A percentile compares a stretch with the other conserved stretches of the same genome.
Evolutionary conservation across 2,113 vertebrate genomes (phyloP).

Genomic region (Hippocampus barbouri): DNA sequence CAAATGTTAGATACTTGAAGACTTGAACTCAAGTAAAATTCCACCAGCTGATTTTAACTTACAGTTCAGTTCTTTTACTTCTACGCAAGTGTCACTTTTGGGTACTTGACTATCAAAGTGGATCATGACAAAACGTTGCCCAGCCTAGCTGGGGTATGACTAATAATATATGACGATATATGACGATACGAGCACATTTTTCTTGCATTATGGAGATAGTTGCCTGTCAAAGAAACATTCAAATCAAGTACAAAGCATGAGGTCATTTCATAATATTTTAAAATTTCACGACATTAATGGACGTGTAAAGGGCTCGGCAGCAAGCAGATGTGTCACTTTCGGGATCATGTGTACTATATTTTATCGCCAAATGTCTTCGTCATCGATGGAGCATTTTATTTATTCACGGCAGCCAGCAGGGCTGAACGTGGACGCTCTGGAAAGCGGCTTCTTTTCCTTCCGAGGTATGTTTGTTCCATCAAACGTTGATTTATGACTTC

Average conservation of each 20-base stretch:
- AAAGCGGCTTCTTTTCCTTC: conserved; percentile 34
- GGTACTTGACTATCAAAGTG: too few species aligned
- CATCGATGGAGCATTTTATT: conserved; percentile 58
- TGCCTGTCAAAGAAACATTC: background rate
- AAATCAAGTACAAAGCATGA: background rate
- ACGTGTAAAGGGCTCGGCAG: conserved; percentile 5
- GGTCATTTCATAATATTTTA: background rate
- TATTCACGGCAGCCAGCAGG: conserved; percentile 11
- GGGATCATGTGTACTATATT: conserved; percentile 10
- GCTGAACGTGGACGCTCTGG: conserved; percentile 20
- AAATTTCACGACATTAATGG: conserved; percentile 10
- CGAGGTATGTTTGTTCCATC: conserved; percentile 68
- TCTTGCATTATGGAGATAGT: background rate
- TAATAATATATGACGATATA: background rate
- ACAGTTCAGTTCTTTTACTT: too few species aligned
- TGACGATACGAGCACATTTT: background rate
- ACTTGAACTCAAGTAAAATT: too few species aligned
- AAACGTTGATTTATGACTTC: conserved; percentile 62
- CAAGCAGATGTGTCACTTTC: conserved; percentile 21
- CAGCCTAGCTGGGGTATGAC: background rate
- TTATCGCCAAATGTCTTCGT: conserved; percentile 29
- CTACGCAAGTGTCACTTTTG: too few species aligned
- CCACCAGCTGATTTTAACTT: too few species aligned
- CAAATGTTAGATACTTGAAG: too few species aligned
- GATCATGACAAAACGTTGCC: too few species aligned